A percentile compares a stretch with the other conserved stretches of the same genome.
Evolutionary conservation across 2,888 invertebrate species (phyloP).

Genomic region (Diadromus collaris): DNA sequence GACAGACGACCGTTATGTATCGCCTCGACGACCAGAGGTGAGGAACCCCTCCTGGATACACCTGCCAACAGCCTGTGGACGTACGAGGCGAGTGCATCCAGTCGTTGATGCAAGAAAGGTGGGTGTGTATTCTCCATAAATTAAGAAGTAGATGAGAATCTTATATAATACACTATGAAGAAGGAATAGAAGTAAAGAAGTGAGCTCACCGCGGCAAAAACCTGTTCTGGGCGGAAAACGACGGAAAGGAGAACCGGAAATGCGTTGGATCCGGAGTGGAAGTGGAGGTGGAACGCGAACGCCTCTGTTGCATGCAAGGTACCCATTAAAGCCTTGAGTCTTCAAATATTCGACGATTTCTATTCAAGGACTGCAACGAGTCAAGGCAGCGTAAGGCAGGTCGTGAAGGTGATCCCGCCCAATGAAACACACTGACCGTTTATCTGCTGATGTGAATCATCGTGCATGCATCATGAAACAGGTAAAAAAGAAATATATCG

Average conservation of each 20-base stretch:
- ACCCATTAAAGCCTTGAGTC: constrained; percentile 7
- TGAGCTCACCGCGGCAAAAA: neutral
- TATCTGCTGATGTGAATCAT: constrained; percentile 23
- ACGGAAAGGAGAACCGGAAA: constrained; percentile 17
- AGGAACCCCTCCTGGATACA: constrained; percentile 70
- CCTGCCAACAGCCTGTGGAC: constrained; percentile 65
- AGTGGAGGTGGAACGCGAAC: neutral
- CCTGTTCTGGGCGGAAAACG: neutral
- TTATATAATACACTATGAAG: neutral
- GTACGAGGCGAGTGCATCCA: constrained; percentile 38
- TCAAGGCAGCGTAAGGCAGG: constrained; percentile 42
- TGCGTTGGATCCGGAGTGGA: constrained; percentile 1
- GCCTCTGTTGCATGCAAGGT: constrained; percentile 8
- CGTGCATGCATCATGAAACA: neutral
- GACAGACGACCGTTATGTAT: constrained; percentile 32
- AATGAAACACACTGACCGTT: constrained; percentile 21
- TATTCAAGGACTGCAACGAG: constrained; percentile 49
- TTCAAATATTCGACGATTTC: constrained; percentile 43
- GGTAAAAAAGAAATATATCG: neutral
- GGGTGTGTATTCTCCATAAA: neutral
- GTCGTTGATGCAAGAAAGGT: neutral
- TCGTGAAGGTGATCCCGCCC: constrained; percentile 35
- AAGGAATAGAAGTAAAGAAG: neutral
- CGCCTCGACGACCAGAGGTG: constrained; percentile 61
- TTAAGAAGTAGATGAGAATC: neutral